Conservation (phyloP, 37 sponge, comb jelly and placozoan genomes). For the Cliona cf. orientalis region DNA sequence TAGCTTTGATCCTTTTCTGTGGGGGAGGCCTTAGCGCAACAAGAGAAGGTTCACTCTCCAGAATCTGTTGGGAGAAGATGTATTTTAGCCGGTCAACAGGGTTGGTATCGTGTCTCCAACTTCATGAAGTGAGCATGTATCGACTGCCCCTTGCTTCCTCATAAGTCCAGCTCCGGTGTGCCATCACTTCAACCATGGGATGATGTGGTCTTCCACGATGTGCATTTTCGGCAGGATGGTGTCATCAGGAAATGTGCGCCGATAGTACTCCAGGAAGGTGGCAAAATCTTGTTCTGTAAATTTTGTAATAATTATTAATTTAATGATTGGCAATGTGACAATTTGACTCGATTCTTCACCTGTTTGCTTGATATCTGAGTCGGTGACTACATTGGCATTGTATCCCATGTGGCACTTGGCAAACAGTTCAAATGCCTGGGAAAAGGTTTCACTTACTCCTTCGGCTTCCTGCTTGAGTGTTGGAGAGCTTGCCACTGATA, state of each 20-base stretch:
- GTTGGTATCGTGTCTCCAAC: slow-evolving; percentile 18
- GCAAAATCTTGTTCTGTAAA: slow-evolving; percentile 18
- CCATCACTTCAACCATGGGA: slow-evolving; percentile 35
- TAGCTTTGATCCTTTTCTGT: too few relatives aligned
- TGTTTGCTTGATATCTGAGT: neutral
- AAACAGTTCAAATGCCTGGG: neutral
- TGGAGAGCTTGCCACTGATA: neutral
- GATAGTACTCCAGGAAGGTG: slow-evolving; percentile 17
- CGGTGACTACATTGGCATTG: neutral
- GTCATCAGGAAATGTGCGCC: slow-evolving; percentile 10
- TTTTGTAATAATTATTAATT: neutral
- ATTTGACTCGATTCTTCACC: too few relatives aligned
- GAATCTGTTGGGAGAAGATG: too few relatives aligned
- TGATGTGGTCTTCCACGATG: slow-evolving; percentile 41
- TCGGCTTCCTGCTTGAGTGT: neutral
- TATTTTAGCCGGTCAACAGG: slow-evolving; percentile 7
- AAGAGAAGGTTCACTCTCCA: too few relatives aligned
- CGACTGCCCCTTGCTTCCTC: slow-evolving; percentile 58
- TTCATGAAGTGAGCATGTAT: slow-evolving; percentile 31
- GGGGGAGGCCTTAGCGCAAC: too few relatives aligned
- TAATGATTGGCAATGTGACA: neutral
- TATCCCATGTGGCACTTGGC: slow-evolving; percentile 16
- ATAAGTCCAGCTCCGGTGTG: slow-evolving; percentile 32
- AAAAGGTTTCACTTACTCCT: neutral
- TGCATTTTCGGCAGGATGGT: slow-evolving; percentile 40